A percentile compares a stretch with the other conserved stretches of the same genome.
Conservation (phyloP, 2,113 vertebrate species). For the Equus przewalskii region DNA sequence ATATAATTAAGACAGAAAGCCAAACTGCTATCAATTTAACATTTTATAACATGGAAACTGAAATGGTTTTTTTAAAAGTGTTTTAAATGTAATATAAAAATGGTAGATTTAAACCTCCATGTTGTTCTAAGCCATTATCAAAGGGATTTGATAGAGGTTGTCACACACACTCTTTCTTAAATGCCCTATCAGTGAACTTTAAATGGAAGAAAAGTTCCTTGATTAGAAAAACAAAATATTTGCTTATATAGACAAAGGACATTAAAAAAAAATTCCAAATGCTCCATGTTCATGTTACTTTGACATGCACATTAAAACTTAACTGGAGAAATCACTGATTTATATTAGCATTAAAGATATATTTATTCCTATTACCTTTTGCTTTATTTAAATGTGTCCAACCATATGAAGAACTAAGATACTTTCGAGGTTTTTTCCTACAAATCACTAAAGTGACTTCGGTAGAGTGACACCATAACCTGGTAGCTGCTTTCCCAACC, state of each 20-base stretch:
- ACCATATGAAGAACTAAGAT: slow-evolving; percentile 56
- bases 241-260: neutral
- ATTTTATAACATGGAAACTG: neutral
- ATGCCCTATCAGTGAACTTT: neutral
- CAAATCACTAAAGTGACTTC: slow-evolving; percentile 57
- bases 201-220: slow-evolving; percentile 25
- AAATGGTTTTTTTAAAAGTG: neutral
- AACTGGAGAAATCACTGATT: neutral
- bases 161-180: slow-evolving; percentile 33
- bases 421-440: slow-evolving; percentile 27
- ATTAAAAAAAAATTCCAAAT: slow-evolving; percentile 9
- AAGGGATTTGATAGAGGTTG: neutral
- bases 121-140: neutral
- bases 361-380: neutral
- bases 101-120: neutral
- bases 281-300: neutral
- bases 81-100: slow-evolving; percentile 30
- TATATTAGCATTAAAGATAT: neutral
- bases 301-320: neutral
- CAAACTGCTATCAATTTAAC: neutral
- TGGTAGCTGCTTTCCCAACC: slow-evolving; percentile 65
- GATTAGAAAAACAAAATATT: slow-evolving; percentile 57
- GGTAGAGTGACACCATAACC: neutral
- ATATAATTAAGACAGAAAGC: slow-evolving; percentile 47
- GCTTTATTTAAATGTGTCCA: slow-evolving; percentile 26